Evolutionary conservation across 1,140 invertebrate species (phyloP), one percentile per base, ranked within the genome.

Genomic region (Pachyrhynchus sulphureomaculatus): DNA sequence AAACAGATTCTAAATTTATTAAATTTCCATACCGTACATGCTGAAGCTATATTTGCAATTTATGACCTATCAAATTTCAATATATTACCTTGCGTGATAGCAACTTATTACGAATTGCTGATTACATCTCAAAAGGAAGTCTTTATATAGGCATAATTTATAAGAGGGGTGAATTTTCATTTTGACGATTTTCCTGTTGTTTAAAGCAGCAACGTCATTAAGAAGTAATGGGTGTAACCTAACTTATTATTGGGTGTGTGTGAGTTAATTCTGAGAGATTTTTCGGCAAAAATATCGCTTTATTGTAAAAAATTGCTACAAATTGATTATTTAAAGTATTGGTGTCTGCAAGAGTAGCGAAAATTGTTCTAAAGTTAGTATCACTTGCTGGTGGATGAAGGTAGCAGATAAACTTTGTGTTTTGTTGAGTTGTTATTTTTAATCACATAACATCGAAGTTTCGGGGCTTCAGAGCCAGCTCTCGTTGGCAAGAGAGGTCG

Each of bases 61-160:
- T 53, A 39, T 23, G 2, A 33, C 13, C 32, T 33, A 29, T 44
- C 23, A 34, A 34, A 24, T 47, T 57, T 39, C 17, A 24, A 41
- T 55, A 24, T n/a, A 44, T 21, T 55, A 17, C 18, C 8, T 26
- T 32, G 33, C 24, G 39, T 42, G 39, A 20, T 21, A 20, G 18
- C 4, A 23, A 20, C 21, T 34, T 24, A 52, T 36, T 52, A 37
- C 18, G 32, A 32, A 3, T n/a, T 20, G 8, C 10, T 34, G 49
- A 36, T 52, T 48, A 48, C 13, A 48, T 48, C 39, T 20, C 3
- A 2, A 42, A n/a, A 21, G 39, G 39, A 42, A 42, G 39, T 42
- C 39, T 42, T 42, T 42, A 42, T 42, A 20, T 42, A 20, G 39
- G 39, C 39, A 42, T 42, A 42, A 42, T 42, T 42, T 42, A 42